These are phyloP conservation scores for Poeciliopsis turrubarensis DNA, from an alignment of 2,113 vertebrate species.

Conservation along the genomic window DNA sequence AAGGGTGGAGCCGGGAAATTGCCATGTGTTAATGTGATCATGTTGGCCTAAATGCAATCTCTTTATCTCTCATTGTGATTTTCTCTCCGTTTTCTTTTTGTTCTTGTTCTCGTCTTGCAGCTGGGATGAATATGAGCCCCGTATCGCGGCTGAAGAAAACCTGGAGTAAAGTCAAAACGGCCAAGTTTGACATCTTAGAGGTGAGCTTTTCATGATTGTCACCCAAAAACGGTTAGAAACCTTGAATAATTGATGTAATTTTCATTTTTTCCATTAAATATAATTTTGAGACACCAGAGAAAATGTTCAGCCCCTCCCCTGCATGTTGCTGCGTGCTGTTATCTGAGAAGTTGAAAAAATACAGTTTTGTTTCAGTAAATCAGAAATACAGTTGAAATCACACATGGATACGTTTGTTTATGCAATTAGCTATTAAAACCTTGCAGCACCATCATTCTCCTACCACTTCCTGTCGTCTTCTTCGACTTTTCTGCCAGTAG, in stretches of 20 bases:
- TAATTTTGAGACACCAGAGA: too few relatives aligned
- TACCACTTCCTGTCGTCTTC: too few relatives aligned
- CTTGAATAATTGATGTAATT: background rate
- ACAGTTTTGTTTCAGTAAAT: too few relatives aligned
- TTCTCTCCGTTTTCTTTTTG: background rate
- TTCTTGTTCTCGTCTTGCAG: slow-evolving; percentile 63
- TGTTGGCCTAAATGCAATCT: slow-evolving; percentile 29
- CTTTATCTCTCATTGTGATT: slow-evolving; percentile 28
- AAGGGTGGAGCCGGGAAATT: slow-evolving; percentile 17
- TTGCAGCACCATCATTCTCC: too few relatives aligned
- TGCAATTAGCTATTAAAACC: too few relatives aligned
- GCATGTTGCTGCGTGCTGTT: background rate
- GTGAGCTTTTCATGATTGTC: slow-evolving; percentile 68
- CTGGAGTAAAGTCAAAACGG: slow-evolving; percentile 95
- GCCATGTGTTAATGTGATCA: slow-evolving; percentile 49
- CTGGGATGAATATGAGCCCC: slow-evolving; percentile 97
- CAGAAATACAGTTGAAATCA: too few relatives aligned
- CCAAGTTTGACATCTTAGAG: slow-evolving; percentile 94
- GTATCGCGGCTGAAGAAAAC: slow-evolving; percentile 96
- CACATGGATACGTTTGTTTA: too few relatives aligned
- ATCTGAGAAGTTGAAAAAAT: background rate
- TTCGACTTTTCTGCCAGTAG: too few relatives aligned
- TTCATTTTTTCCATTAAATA: too few relatives aligned
- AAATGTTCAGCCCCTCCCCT: too few relatives aligned
- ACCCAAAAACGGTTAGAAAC: background rate